These are phyloP conservation scores for Xestia c-nigrum DNA, from an alignment of 2,888 invertebrate genomes.

Conservation along the genomic window DNA sequence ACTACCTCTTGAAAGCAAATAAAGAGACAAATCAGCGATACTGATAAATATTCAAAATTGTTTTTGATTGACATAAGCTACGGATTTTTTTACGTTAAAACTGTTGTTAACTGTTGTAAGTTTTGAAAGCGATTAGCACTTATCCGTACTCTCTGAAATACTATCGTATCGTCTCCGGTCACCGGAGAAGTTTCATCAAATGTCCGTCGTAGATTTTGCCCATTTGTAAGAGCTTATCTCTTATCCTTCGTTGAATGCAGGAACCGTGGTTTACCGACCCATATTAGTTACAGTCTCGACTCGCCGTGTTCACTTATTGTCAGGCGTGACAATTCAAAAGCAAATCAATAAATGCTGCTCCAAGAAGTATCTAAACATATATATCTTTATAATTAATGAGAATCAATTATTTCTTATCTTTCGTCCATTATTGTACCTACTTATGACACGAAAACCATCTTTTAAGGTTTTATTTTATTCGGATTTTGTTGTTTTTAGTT, in stretches of 20 bases:
- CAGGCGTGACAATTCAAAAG: background rate
- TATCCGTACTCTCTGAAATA: background rate
- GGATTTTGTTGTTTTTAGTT: background rate
- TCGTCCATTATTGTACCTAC: no score
- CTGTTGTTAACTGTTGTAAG: background rate
- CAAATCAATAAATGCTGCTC: no score
- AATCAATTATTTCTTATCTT: background rate
- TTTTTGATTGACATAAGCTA: background rate
- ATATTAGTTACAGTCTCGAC: conserved; percentile 21
- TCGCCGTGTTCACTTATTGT: background rate
- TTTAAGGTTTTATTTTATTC: no score
- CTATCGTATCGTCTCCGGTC: background rate
- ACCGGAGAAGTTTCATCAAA: conserved; percentile 11
- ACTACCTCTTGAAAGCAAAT: no score
- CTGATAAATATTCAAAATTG: background rate
- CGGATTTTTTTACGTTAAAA: background rate
- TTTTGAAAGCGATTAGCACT: background rate
- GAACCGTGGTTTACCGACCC: conserved; percentile 14
- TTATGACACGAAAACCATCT: no score
- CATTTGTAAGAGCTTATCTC: conserved; percentile 49
- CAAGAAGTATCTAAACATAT: background rate
- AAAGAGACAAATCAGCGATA: background rate
- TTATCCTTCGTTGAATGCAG: background rate
- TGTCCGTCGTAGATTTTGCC: conserved; percentile 4
- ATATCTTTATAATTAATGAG: background rate